These are phyloP conservation scores for Amphimallon solstitiale DNA, from an alignment of 2,888 invertebrate genomes.

Conservation along the genomic window DNA sequence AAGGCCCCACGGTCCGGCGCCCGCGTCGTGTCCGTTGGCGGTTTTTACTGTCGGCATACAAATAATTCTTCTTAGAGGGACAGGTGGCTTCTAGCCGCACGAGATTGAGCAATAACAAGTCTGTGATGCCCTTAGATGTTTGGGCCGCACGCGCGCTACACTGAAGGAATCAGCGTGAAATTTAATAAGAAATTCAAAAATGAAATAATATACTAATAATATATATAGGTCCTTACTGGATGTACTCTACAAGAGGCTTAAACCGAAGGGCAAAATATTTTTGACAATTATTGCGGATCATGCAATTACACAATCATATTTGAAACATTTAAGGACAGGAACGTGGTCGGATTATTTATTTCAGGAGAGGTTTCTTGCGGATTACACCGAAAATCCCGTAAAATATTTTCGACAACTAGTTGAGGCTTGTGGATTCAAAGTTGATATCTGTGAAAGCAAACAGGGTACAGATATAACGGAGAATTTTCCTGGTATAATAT, in stretches of 20 bases:
- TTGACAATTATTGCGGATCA: neutral
- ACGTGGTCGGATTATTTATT: constrained; percentile 1
- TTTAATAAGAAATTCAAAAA: too few relatives aligned
- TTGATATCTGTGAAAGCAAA: neutral
- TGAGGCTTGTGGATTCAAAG: too few relatives aligned
- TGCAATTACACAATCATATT: neutral
- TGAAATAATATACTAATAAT: too few relatives aligned
- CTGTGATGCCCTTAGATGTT: too few relatives aligned
- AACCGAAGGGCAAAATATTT: constrained; percentile 4
- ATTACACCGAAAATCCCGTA: neutral
- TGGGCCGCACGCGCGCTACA: too few relatives aligned
- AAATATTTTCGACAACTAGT: neutral
- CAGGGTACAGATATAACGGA: neutral
- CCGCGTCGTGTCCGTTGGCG: too few relatives aligned
- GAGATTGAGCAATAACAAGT: too few relatives aligned
- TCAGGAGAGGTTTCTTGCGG: neutral
- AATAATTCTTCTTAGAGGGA: too few relatives aligned
- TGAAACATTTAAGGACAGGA: neutral
- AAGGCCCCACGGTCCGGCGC: too few relatives aligned
- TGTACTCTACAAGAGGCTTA: neutral
- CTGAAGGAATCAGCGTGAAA: too few relatives aligned
- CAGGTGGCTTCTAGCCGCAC: too few relatives aligned
- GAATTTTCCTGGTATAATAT: neutral
- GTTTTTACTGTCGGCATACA: too few relatives aligned
- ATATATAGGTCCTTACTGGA: neutral